Percentiles rank a stretch among this genome's conserved stretches.
Evolutionary conservation across 2,113 vertebrate species (phyloP).

Genomic region (Halcyon senegalensis): DNA sequence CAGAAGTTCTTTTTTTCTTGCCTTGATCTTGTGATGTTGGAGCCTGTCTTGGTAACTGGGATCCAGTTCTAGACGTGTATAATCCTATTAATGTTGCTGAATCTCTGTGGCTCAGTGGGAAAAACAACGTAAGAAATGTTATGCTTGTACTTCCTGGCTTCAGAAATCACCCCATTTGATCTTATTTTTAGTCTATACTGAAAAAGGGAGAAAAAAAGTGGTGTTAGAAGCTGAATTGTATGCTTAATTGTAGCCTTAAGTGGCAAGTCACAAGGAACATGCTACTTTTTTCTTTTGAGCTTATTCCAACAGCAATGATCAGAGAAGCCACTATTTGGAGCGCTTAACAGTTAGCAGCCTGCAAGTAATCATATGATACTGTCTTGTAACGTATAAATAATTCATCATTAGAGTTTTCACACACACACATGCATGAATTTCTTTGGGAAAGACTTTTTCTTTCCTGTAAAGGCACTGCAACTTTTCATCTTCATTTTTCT

Average conservation of each 20-base stretch:
- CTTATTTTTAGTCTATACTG: conserved; percentile 15
- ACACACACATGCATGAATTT: background rate
- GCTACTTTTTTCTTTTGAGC: conserved; percentile 12
- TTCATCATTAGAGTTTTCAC: background rate
- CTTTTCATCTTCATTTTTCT: background rate
- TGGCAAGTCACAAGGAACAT: background rate
- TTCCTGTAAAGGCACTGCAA: background rate
- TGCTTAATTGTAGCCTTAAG: background rate
- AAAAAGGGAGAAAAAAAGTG: background rate
- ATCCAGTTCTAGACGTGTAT: background rate
- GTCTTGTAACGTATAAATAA: background rate
- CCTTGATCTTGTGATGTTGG: background rate
- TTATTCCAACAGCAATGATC: background rate
- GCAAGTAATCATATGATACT: background rate
- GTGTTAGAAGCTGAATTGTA: background rate
- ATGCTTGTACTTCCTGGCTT: background rate
- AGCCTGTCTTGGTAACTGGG: background rate
- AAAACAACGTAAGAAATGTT: conserved; percentile 4
- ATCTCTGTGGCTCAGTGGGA: background rate
- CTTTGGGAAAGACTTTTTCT: background rate
- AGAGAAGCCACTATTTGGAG: background rate
- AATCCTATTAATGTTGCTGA: background rate
- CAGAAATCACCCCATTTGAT: conserved; percentile 5
- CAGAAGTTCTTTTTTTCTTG: background rate
- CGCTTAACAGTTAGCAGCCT: background rate